Evolutionary conservation across 1,140 invertebrate genomes (phyloP), one percentile per base, ranked within the genome.

Genomic region (Drosophila micromelanica): DNA sequence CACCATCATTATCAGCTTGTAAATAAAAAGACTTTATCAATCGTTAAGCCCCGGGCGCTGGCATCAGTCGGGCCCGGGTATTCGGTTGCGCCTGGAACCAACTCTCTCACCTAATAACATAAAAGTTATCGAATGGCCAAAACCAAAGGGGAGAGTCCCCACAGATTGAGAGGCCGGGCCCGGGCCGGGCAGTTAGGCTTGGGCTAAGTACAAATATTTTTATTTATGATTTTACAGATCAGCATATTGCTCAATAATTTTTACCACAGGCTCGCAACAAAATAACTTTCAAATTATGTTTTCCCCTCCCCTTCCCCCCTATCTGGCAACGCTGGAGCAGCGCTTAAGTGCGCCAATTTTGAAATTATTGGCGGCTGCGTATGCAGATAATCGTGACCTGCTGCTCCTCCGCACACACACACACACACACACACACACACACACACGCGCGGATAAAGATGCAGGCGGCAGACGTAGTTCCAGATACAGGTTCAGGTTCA

Each of bases 11-110:
- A 87, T 87, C 84, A 87, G 84, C 84, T 87, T 87, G 80, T 87
- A 87, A 87, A 87, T 87, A 87, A 87, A 87, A 87, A 87, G 84
- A 89, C 84, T 87, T 87, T 90, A 87, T 87, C 84, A 87, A 89
- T 87, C 79, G 79, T 73, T 82, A 68, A 76, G 84, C 84, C 84
- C 27, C 20, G 59, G 81, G 82, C 73, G 45, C 49, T 54, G 56
- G 48, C 56, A 67, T 23, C 57, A 57, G 45, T 40, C 46, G 38
- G 45, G 32, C 48, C 48, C 48, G 46, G 38, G 40, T 35, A 52
- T 35, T 15, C 45, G 48, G 56, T 37, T 62, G 64, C 11, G 73
- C 78, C 78, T 75, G 77, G 43, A 74, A 85, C 64, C 78, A 80
- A 76, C 75, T 81, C 82, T 87, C 82, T 87, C 82, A 87, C 82